Evolutionary conservation across 2,797 vertebrate species (phyloP), one percentile per base, ranked within the genome.

Genomic region (Gadopsis bispinosus): DNA sequence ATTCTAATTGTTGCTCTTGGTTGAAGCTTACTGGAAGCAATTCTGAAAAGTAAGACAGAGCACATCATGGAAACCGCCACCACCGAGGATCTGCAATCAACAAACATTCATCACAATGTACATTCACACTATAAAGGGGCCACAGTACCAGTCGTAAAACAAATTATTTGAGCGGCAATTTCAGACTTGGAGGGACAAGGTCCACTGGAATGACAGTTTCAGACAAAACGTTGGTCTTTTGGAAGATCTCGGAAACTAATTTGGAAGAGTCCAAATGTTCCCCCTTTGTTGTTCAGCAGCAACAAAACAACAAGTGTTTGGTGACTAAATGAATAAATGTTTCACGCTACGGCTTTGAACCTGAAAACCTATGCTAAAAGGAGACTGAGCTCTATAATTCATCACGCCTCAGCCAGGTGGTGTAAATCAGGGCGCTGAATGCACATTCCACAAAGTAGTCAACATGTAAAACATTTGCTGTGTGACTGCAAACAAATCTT

Each of bases 11-110:
- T 91, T 91, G 92, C 91, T 93, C 92, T 93, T 91, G 86, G 88
- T 92, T 90, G 86, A 90, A 90, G 91, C 88, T 91, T 89, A 91
- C 85, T 93, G 93, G 93, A 95, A 94, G 93, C 92, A 86, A 90
- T 88, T 91, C 79, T 80, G 82, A 89, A 88, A 90, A 84, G 85
- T 89, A 90, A 84, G 86, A 93, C 81, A 83, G 83, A 91, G 91
- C 84, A 86, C 75, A 61, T 76, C 70, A 72, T 89, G 88, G 79
- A 85, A 91, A 91, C 77, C 59, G 80, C 89, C 81, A 78, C 81
- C 85, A 80, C 71, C 1, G 41, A 77, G 73, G 69, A 78, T 83
- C 84, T 77, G 79, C 88, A 85, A 77, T 85, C 75, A 77, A 82
- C 71, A 77, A 77, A 91, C 91, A 92, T 90, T 93, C 81, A 67